Percentiles rank a stretch among this genome's conserved stretches.
These are phyloP conservation scores for Scaeva pyrastri DNA, from an alignment of 2,888 invertebrate genomes.

Conservation along the genomic window DNA sequence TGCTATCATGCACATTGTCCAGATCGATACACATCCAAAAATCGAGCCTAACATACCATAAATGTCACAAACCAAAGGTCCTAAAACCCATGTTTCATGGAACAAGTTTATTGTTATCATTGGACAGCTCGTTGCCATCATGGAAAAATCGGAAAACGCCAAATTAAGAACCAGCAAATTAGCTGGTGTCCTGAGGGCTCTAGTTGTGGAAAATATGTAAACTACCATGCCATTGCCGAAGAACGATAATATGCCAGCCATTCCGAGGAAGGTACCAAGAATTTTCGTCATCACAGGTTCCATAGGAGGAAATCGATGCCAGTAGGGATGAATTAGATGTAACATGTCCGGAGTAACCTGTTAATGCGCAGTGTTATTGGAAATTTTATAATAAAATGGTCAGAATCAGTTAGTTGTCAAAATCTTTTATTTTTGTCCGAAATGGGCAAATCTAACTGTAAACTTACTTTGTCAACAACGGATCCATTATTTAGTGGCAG, in stretches of 20 bases:
- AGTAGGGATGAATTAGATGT: constrained; percentile 87
- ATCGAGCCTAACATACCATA: constrained; percentile 88
- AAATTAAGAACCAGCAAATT: constrained; percentile 87
- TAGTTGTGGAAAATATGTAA: constrained; percentile 88
- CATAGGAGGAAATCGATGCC: constrained; percentile 85
- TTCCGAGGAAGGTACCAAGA: constrained; percentile 86
- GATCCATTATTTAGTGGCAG: constrained; percentile 58
- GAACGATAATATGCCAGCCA: constrained; percentile 85
- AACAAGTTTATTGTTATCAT: constrained; percentile 87
- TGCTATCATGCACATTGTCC: constrained; percentile 96
- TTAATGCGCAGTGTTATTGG: neutral
- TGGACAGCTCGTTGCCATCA: constrained; percentile 86
- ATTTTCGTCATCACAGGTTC: constrained; percentile 85
- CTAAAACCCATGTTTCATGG: constrained; percentile 86
- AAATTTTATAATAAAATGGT: neutral
- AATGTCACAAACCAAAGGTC: constrained; percentile 86
- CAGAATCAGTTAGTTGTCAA: too few relatives aligned
- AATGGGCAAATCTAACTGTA: too few relatives aligned
- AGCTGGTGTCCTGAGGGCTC: constrained; percentile 86
- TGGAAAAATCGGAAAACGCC: constrained; percentile 87
- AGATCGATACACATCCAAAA: constrained; percentile 94
- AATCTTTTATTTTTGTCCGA: too few relatives aligned
- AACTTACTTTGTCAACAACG: constrained; percentile 67
- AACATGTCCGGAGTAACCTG: constrained; percentile 87
- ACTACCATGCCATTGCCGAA: constrained; percentile 83